These are phyloP conservation scores for Hyposmocoma kahamanoa DNA, from an alignment of 1,140 invertebrate species.

Conservation along the genomic window DNA sequence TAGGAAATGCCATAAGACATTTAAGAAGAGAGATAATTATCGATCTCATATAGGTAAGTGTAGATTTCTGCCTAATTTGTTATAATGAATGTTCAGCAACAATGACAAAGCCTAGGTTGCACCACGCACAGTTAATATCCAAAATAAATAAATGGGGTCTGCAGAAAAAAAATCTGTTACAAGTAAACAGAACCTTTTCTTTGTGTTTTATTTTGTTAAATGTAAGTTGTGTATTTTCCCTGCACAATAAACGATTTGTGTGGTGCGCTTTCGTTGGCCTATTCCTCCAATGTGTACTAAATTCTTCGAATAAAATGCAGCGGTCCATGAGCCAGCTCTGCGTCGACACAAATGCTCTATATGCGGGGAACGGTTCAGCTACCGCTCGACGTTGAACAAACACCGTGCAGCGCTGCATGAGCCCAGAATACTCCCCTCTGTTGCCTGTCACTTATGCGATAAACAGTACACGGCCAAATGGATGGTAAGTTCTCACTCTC, in stretches of 20 bases:
- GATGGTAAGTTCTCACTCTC: conserved; percentile 35
- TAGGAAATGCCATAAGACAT: conserved; percentile 49
- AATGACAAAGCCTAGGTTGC: too few relatives aligned
- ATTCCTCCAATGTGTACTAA: too few relatives aligned
- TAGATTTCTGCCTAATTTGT: background rate
- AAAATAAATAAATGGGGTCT: too few relatives aligned
- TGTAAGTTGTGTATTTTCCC: too few relatives aligned
- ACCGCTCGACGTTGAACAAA: conserved; percentile 55
- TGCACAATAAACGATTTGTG: too few relatives aligned
- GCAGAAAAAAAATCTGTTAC: too few relatives aligned
- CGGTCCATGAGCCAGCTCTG: conserved; percentile 34
- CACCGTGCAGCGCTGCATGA: conserved; percentile 29
- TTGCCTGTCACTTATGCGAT: conserved; percentile 25
- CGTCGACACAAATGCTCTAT: conserved; percentile 32
- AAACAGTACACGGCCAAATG: conserved; percentile 30
- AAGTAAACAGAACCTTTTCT: too few relatives aligned
- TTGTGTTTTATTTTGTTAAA: too few relatives aligned
- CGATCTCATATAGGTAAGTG: conserved; percentile 57
- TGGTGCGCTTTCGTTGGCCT: too few relatives aligned
- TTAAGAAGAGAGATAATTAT: conserved; percentile 61
- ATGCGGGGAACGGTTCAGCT: conserved; percentile 43
- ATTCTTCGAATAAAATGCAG: too few relatives aligned
- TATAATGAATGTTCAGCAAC: too few relatives aligned
- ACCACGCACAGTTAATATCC: too few relatives aligned
- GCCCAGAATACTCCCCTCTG: conserved; percentile 19